phyloP scores from a whole-genome alignment of 2,888 invertebrate species.

The Leptopilina myrica region DNA sequence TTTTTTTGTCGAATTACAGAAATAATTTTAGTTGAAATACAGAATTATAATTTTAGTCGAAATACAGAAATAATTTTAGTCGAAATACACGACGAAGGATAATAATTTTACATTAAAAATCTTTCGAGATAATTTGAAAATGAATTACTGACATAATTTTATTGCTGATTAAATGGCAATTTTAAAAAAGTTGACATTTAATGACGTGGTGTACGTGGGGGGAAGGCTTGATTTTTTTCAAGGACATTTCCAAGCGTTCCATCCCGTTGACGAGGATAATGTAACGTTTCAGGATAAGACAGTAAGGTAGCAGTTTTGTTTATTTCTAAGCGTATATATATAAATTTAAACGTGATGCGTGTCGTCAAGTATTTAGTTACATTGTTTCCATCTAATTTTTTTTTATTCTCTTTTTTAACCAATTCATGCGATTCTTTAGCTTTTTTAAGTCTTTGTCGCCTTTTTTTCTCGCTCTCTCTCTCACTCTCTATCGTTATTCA shows the following conservation, averaged over 20 bases:
- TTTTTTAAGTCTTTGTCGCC: background rate
- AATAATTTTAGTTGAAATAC: too few relatives aligned
- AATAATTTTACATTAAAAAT: background rate
- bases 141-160: background rate
- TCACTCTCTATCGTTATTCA: background rate
- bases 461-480: background rate
- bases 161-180: slow-evolving; percentile 1
- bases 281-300: slow-evolving; percentile 70
- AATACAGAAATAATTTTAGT: too few relatives aligned
- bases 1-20: too few relatives aligned
- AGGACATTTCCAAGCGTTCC: slow-evolving; percentile 71
- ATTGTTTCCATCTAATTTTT: slow-evolving; percentile 27
- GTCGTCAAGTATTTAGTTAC: slow-evolving; percentile 51
- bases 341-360: slow-evolving; percentile 55
- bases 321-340: slow-evolving; percentile 57
- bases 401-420: background rate
- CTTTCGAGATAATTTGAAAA: too few relatives aligned
- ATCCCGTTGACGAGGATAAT: slow-evolving; percentile 76
- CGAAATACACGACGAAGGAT: too few relatives aligned
- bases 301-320: slow-evolving; percentile 57
- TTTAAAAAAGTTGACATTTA: slow-evolving; percentile 41
- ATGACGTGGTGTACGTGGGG: slow-evolving; percentile 42
- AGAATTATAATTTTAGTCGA: too few relatives aligned
- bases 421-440: slow-evolving; percentile 25
- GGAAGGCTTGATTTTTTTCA: slow-evolving; percentile 55